Evolutionary conservation across 2,797 vertebrate species (phyloP), one percentile per base, ranked within the genome.

Genomic region (Sitta carolinensis): DNA sequence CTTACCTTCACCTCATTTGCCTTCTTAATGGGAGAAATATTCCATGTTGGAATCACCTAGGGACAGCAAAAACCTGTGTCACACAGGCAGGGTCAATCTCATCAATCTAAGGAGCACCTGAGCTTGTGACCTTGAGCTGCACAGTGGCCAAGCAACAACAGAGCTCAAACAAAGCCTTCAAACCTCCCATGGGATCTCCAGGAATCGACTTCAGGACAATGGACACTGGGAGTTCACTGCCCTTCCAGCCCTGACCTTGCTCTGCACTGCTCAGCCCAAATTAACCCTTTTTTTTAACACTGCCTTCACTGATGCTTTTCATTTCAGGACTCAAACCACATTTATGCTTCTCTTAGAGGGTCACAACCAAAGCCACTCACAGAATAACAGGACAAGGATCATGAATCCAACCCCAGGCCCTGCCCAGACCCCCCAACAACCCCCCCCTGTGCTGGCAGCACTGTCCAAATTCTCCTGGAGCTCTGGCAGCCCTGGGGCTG

Each of bases 21-120:
- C 94, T 99, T 99, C 98, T 99, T 99, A 95, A 99, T 99, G 30
- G 99, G 99, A 50, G 99, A 99, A 86, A 99, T 99, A 95, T 99
- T 99, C 99, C 99, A 99, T 0, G 98, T 98, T 25, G 99, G 99
- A 90, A 99, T 99, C 66, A 99, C 98, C 99, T 99, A 52, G 52
- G 79, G 82, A 95, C 22, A 92, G 70, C 47, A 94, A 72, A 90
- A 84, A 5, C 10, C 25, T 51, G 9, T 23, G 64, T 75, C 26
- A 25, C 23, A 45, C 20, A 32, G 81, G 66, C 52, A 38, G 1
- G 0, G 25, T 2, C 27, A 42, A 14, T 0, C 34, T 22, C 8
- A 23, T 10, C 27, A 10, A 34, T 1, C 23, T 21, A 10, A 22
- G 17, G 23, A 55, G 32, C 3, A 9, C 23, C 11, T 29, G 42